Evolutionary conservation across 2,888 invertebrate species (phyloP).

Genomic region (Microdon myrmicae): DNA sequence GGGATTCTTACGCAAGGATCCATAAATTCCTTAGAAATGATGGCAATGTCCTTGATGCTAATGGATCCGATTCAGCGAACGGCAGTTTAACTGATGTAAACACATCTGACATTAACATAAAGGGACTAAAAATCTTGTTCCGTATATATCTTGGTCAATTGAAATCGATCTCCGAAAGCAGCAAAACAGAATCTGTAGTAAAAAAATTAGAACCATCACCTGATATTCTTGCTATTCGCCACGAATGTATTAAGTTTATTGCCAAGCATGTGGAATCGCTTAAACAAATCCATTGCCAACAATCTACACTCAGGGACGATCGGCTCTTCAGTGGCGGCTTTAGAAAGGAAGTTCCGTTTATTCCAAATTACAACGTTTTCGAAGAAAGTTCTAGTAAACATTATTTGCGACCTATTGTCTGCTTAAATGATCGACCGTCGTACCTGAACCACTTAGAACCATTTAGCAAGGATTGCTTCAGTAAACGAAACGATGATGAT

Average conservation of each 20-base stretch:
- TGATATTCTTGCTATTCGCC: constrained; percentile 60
- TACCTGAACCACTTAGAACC: constrained; percentile 64
- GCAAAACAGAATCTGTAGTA: constrained; percentile 22
- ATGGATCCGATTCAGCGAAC: constrained; percentile 33
- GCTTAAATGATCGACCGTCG: constrained; percentile 61
- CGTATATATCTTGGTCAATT: constrained; percentile 72
- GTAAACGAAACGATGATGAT: constrained; percentile 61
- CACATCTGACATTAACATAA: constrained; percentile 58
- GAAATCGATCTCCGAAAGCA: constrained; percentile 58
- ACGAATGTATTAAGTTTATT: constrained; percentile 63
- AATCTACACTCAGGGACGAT: constrained; percentile 35
- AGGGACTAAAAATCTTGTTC: constrained; percentile 72
- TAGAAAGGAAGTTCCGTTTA: constrained; percentile 59
- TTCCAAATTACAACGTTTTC: constrained; percentile 61
- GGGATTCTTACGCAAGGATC: constrained; percentile 31
- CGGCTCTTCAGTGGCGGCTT: constrained; percentile 35
- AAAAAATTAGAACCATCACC: constrained; percentile 23
- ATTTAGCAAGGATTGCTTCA: constrained; percentile 61
- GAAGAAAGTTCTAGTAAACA: constrained; percentile 56
- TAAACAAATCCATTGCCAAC: constrained; percentile 38
- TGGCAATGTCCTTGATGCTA: constrained; percentile 7
- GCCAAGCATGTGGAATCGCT: constrained; percentile 49
- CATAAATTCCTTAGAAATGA: constrained; percentile 27
- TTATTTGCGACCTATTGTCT: constrained; percentile 62
- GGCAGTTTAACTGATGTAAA: constrained; percentile 40